Conservation (phyloP, 2,113 vertebrate genomes). For the Indicator maculatus region DNA sequence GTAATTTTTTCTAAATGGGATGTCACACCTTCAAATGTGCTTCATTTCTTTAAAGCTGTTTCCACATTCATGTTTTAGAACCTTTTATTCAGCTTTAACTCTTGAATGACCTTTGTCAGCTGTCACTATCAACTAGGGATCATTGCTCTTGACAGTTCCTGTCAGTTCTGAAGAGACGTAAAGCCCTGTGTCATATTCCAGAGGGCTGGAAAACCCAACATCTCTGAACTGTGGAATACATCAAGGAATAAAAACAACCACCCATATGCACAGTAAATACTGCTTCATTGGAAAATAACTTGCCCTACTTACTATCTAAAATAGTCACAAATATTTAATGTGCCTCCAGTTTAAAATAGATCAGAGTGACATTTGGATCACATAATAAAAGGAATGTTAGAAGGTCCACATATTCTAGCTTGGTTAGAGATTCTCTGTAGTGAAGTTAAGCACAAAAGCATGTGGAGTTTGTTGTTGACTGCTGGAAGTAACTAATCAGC, state of each 20-base stretch:
- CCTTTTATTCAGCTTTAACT: slow-evolving; percentile 18
- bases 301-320: slow-evolving; percentile 42
- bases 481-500: neutral
- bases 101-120: slow-evolving; percentile 17
- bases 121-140: neutral
- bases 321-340: slow-evolving; percentile 48
- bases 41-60: neutral
- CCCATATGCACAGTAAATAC: neutral
- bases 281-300: slow-evolving; percentile 40
- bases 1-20: neutral
- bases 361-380: neutral
- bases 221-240: neutral
- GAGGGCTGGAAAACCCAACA: neutral
- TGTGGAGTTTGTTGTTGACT: neutral
- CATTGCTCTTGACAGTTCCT: neutral
- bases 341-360: neutral
- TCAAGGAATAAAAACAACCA: neutral
- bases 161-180: neutral
- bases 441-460: neutral
- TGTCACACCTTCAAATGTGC: neutral
- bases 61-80: neutral
- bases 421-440: neutral
- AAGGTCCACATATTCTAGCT: neutral
- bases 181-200: neutral
- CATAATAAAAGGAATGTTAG: neutral